Evolutionary conservation across 1,140 invertebrate genomes (phyloP).

Genomic region (Babylonia areolata): DNA sequence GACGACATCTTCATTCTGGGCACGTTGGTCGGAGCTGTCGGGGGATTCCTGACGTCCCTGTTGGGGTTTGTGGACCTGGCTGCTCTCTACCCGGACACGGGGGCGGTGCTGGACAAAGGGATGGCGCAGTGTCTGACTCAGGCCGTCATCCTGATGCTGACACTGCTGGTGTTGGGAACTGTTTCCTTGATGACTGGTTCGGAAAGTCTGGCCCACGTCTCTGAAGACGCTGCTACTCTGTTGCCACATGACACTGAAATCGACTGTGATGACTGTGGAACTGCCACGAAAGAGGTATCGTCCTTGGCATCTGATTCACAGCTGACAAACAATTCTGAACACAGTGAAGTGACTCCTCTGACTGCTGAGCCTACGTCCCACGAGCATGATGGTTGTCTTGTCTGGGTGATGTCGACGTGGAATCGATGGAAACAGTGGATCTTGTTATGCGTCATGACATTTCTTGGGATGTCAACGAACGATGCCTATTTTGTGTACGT

Average conservation of each 20-base stretch:
- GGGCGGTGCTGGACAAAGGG: slow-evolving; percentile 5
- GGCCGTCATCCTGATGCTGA: not conserved
- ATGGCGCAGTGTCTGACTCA: slow-evolving; percentile 19
- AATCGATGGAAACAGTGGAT: not conserved
- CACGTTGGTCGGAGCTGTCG: not conserved
- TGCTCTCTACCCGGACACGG: not conserved
- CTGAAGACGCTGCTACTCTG: not conserved
- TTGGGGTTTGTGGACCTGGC: slow-evolving; percentile 23
- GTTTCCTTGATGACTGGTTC: not conserved
- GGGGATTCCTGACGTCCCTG: slow-evolving; percentile 2
- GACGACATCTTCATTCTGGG: not conserved
- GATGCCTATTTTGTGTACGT: slow-evolving; percentile 32
- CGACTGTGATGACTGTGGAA: not conserved
- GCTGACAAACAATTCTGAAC: no score
- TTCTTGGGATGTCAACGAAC: slow-evolving; percentile 5
- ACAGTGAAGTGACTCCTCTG: not conserved
- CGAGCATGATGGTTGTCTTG: no score
- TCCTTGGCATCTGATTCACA: not conserved
- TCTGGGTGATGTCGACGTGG: not conserved
- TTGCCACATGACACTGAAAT: no score
- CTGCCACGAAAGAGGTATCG: not conserved
- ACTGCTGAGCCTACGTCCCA: not conserved
- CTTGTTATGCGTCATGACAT: slow-evolving; percentile 21
- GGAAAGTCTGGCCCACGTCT: not conserved
- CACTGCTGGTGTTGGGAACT: not conserved